phyloP scores from a whole-genome alignment of 2,113 vertebrate species.

The Poeciliopsis retropinna region DNA sequence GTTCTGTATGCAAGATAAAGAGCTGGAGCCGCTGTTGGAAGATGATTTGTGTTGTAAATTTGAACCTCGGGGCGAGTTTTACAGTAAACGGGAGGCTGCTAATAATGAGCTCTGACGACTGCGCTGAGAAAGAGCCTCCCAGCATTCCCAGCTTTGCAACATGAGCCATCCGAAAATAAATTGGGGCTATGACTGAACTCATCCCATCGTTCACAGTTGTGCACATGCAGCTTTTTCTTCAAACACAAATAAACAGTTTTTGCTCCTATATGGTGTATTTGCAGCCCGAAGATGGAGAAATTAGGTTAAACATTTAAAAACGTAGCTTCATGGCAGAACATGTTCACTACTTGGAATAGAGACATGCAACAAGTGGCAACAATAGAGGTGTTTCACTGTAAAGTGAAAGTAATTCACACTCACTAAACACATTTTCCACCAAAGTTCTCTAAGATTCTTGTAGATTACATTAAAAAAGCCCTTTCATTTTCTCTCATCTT shows the following conservation, averaged over 20 bases:
- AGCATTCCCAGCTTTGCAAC: conserved; percentile 66
- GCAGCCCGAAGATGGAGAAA: neutral
- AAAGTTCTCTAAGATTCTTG: neutral
- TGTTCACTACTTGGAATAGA: too few species aligned
- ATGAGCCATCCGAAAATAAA: conserved; percentile 74
- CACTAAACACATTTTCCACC: too few species aligned
- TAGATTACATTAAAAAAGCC: neutral
- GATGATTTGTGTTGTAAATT: conserved; percentile 17
- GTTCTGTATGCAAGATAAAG: neutral
- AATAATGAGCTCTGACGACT: conserved; percentile 27
- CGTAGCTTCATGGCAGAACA: neutral
- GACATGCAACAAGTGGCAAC: too few species aligned
- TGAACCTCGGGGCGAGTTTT: conserved; percentile 18
- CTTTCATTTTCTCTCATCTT: neutral
- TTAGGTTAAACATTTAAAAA: neutral
- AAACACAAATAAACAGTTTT: neutral
- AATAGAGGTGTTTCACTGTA: too few species aligned
- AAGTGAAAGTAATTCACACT: too few species aligned
- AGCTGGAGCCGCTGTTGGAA: conserved; percentile 3
- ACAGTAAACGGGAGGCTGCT: conserved; percentile 15
- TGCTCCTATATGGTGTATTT: neutral
- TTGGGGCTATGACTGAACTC: conserved; percentile 57
- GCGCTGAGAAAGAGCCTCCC: conserved; percentile 41
- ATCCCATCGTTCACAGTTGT: conserved; percentile 14
- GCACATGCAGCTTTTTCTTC: neutral